phyloP scores from a whole-genome alignment of 2,797 vertebrate species.

The Orientallactaga sibirica region DNA sequence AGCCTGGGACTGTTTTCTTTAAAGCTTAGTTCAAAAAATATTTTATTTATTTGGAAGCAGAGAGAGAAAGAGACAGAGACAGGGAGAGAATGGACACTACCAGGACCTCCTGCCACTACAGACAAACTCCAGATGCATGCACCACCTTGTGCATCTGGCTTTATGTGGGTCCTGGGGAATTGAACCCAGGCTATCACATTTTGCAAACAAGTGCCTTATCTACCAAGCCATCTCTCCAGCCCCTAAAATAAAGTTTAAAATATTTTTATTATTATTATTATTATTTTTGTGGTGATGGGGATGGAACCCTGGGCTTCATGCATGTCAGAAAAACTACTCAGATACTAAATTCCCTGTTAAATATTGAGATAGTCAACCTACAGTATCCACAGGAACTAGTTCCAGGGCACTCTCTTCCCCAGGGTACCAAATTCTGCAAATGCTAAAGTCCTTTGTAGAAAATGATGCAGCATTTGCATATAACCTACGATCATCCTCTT shows the following conservation, averaged over 20 bases:
- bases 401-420: background rate
- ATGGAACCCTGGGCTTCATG: background rate
- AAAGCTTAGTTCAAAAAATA: conserved; percentile 1
- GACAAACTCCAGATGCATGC: no score
- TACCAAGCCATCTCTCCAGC: background rate
- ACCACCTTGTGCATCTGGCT: no score
- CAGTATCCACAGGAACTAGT: background rate
- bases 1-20: background rate
- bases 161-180: background rate
- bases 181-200: background rate
- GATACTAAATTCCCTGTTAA: background rate
- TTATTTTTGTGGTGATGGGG: background rate
- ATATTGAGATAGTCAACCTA: background rate
- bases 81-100: no score
- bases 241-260: background rate
- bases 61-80: no score
- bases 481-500: background rate
- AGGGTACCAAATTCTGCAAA: no score
- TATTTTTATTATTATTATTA: no score
- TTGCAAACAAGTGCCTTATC: background rate
- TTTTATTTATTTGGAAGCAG: no score
- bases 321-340: background rate
- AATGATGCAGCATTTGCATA: background rate
- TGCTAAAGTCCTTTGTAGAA: background rate
- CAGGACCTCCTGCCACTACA: no score